Evolutionary conservation across 2,797 vertebrate species (phyloP).

Genomic region (Anableps anableps): DNA sequence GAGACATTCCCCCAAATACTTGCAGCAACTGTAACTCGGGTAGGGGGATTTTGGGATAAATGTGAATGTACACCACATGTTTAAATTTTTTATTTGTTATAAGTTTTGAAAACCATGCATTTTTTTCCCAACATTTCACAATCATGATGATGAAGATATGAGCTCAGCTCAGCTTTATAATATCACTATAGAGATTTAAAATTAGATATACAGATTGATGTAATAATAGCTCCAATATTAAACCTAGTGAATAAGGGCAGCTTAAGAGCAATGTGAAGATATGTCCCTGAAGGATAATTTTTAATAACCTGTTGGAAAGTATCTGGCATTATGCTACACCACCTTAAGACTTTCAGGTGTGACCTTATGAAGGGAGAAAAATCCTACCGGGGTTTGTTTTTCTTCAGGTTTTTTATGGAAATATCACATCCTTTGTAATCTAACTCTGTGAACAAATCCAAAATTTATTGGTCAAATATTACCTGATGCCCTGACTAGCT

Average conservation of each 20-base stretch:
- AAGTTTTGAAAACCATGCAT: background rate
- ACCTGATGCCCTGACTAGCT: constrained; percentile 14
- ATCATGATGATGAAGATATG: background rate
- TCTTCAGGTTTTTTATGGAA: background rate
- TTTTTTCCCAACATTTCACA: background rate
- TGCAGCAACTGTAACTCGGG: no score
- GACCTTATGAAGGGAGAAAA: background rate
- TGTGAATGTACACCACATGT: background rate
- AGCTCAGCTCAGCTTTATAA: background rate
- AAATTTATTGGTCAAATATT: constrained; percentile 13
- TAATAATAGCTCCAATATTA: background rate
- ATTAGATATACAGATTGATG: constrained; percentile 2
- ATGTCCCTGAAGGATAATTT: background rate
- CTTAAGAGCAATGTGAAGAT: background rate
- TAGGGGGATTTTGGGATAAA: background rate
- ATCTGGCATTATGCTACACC: background rate
- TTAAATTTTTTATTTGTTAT: background rate
- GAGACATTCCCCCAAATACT: background rate
- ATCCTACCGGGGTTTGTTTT: background rate
- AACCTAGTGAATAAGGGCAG: background rate
- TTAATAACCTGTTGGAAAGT: background rate
- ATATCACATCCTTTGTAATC: background rate
- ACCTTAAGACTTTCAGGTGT: background rate
- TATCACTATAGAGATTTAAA: background rate
- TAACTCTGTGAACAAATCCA: constrained; percentile 1